Base-by-base conservation (phyloP, 2,113 vertebrate genomes). In the Pygathrix nemaeus region DNA sequence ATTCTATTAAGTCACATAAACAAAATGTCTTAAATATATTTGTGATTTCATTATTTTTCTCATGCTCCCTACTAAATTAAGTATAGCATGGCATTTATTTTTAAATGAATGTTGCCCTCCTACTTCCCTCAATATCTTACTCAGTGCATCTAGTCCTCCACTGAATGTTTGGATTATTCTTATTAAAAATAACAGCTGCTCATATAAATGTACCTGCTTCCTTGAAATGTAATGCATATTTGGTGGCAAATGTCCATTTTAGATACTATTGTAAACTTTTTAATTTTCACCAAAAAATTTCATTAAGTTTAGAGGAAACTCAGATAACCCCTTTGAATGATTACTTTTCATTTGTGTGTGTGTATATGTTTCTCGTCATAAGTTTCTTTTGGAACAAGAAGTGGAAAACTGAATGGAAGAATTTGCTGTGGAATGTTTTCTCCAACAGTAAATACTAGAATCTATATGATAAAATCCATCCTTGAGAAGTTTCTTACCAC, bases 391-490 rank as follows among this genome's bases (percentile, higher is more conserved):
- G 75, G 43, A 94, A 91, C 11, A 32, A 75, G 35, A 88, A 68
- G 23, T 23, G 61, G 21, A 73, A 88, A 78, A 83, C 6, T 1
- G 2, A 79, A 21, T 61, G n/a, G 68, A 90, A 91, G 38, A 83
- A 96, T 91, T 81, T 66, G 23, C 38, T 45, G 27, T 88, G 50
- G 64, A 95, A 95, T 93, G 13, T n/a, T 20, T 8, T 6, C 32
- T 55, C 45, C n/a, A n/a, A 52, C 35, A 45, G 25, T 78, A 79
- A 97, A 78, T 90, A 13, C 50, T 40, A 45, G 73, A 93, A 95
- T 97, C 4, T 57, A 43, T 48, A 87, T 55, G 83, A 96, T 64
- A 96, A 95, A 92, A 76, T 30, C 20, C 76, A 78, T 91, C 38
- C 48, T 43, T 96, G 66, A 97, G 88, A 88, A 40, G 6, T 75